Percentiles rank a stretch among this genome's conserved stretches.
Conservation (phyloP, 2,888 invertebrate species). For the Cephus spinipes region DNA sequence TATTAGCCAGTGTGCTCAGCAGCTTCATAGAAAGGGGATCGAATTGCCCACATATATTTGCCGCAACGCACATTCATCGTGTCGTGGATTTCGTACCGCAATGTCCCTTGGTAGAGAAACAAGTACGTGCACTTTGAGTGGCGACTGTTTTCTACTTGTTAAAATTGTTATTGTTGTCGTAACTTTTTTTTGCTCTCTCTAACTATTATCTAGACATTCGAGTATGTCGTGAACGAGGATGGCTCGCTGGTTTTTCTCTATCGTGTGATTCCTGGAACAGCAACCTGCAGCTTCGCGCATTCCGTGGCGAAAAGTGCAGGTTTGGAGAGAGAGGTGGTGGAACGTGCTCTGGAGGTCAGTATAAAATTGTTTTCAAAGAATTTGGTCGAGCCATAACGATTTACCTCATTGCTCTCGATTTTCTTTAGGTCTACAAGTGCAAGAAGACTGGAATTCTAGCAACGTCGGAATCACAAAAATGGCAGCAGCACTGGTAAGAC, state of each 20-base stretch:
- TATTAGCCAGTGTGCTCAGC: conserved; percentile 78
- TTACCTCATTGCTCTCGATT: neutral
- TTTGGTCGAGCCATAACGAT: neutral
- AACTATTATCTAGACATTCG: conserved; percentile 70
- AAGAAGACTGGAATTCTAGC: conserved; percentile 36
- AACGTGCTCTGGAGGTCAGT: conserved; percentile 68
- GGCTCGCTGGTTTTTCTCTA: conserved; percentile 75
- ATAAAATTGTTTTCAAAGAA: neutral
- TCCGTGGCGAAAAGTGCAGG: conserved; percentile 75
- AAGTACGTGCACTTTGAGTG: conserved; percentile 65
- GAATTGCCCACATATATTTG: conserved; percentile 79
- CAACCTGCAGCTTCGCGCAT: conserved; percentile 75
- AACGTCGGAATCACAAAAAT: neutral
- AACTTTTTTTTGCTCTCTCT: neutral
- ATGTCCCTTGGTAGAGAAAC: conserved; percentile 68
- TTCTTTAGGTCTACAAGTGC: conserved; percentile 36
- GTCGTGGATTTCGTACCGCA: conserved; percentile 72
- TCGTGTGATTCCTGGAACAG: conserved; percentile 73
- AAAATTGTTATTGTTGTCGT: neutral
- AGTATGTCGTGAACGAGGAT: conserved; percentile 71
- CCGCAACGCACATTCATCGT: conserved; percentile 83
- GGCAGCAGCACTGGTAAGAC: neutral
- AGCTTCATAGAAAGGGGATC: conserved; percentile 72
- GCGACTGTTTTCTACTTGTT: neutral
- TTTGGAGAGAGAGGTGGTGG: conserved; percentile 68